Evolutionary conservation across 1,140 invertebrate species (phyloP), one percentile per base, ranked within the genome.

Genomic region (Gonioctena quinquepunctata): DNA sequence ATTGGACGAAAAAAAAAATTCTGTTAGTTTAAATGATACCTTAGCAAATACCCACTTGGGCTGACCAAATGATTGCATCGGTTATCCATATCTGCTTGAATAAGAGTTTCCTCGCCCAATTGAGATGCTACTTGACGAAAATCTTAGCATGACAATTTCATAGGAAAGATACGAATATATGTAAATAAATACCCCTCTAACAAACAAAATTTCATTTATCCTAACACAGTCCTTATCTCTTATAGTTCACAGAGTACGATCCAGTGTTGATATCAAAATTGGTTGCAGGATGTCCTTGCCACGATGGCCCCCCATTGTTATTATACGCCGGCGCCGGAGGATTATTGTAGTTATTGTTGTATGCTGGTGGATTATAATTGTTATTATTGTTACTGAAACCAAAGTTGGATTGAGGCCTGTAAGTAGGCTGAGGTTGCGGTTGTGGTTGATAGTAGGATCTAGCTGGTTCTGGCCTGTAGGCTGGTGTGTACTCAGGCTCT

Each of bases 171-270:
- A n/a, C n/a, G n/a, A n/a, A n/a, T n/a, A n/a, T n/a, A n/a, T n/a
- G n/a, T n/a, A n/a, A n/a, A n/a, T n/a, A n/a, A n/a, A n/a, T n/a
- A n/a, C n/a, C n/a, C n/a, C n/a, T n/a, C n/a, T n/a, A n/a, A n/a
- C n/a, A n/a, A n/a, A n/a, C n/a, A n/a, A n/a, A n/a, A n/a, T n/a
- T n/a, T n/a, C n/a, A n/a, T n/a, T n/a, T n/a, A n/a, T n/a, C n/a
- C n/a, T n/a, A n/a, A n/a, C n/a, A n/a, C n/a, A n/a, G n/a, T n/a
- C n/a, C n/a, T 69, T 69, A 75, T 75, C 67, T 68, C 28, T 76
- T 70, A 78, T 93, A 93, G 74, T 88, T 87, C 52, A 93, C 88
- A 18, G 87, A 86, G 79, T 93, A 93, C 13, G 91, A 91, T 19
- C 90, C 91, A 54, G 86, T 86, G 76, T 83, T 86, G n/a, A 90